Evolutionary conservation across 2,113 vertebrate genomes (phyloP).

Genomic region (Motacilla tschutschensis): DNA sequence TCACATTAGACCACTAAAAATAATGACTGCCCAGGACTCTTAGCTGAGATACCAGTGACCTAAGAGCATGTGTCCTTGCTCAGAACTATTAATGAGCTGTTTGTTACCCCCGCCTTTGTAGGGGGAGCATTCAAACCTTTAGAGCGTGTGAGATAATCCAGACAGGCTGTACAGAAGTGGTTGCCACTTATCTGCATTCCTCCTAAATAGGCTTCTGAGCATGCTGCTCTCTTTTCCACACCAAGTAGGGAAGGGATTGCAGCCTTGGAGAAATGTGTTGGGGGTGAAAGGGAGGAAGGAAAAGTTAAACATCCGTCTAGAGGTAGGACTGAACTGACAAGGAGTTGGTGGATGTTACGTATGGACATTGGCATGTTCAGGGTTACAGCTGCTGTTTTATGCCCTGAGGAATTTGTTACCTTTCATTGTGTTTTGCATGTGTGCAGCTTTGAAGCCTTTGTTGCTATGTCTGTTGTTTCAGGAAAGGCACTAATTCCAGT

Average conservation of each 20-base stretch:
- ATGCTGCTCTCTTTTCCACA: slow-evolving; percentile 36
- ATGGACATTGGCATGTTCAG: neutral
- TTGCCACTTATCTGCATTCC: slow-evolving; percentile 60
- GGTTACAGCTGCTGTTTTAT: neutral
- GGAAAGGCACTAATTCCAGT: neutral
- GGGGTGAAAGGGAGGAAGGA: slow-evolving; percentile 6
- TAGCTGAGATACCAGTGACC: slow-evolving; percentile 16
- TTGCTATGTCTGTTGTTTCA: neutral
- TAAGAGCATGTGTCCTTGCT: slow-evolving; percentile 3
- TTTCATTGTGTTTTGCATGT: neutral
- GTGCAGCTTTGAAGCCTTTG: neutral
- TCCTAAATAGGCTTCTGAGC: slow-evolving; percentile 39
- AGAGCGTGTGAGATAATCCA: slow-evolving; percentile 56
- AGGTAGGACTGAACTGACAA: neutral
- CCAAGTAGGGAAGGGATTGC: slow-evolving; percentile 58
- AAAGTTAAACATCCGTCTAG: neutral
- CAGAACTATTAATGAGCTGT: slow-evolving; percentile 41
- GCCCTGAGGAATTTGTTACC: neutral
- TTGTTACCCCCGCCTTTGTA: slow-evolving; percentile 4
- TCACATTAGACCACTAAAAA: neutral
- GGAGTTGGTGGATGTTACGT: neutral
- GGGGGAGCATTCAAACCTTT: neutral
- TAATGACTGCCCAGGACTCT: neutral
- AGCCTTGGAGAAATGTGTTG: neutral
- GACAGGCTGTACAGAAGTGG: slow-evolving; percentile 24